Evolutionary conservation across 2,797 vertebrate species (phyloP).

Genomic region (Luscinia megarhynchos): DNA sequence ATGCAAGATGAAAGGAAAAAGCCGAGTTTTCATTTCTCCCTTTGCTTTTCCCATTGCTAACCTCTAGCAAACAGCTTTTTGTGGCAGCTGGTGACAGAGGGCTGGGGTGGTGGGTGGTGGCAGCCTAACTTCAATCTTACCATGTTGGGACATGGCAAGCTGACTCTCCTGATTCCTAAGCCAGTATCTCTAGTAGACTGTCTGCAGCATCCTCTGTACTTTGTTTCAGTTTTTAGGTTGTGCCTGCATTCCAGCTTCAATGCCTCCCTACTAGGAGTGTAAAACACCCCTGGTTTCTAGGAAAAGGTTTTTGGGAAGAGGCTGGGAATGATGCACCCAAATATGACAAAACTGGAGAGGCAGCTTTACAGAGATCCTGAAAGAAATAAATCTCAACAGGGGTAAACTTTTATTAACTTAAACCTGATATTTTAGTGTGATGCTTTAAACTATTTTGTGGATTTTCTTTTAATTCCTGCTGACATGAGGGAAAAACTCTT

Average conservation of each 20-base stretch:
- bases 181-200: not conserved
- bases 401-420: not conserved
- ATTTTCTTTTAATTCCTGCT: not conserved
- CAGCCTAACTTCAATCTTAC: not conserved
- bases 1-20: not conserved
- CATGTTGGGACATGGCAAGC: rapidly evolving
- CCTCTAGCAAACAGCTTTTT: not conserved
- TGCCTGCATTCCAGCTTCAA: not conserved
- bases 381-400: not conserved
- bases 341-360: not conserved
- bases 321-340: not conserved
- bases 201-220: not conserved
- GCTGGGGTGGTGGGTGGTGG: not conserved
- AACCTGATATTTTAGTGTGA: not conserved
- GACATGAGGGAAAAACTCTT: not conserved
- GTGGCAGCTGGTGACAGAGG: not conserved
- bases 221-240: not conserved
- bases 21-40: not conserved
- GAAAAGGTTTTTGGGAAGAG: not conserved
- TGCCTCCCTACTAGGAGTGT: rapidly evolving
- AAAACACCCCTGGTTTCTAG: not conserved
- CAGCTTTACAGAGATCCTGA: not conserved
- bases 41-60: not conserved
- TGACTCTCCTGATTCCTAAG: not conserved
- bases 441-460: not conserved